Evolutionary conservation across 2,888 invertebrate species (phyloP).

Genomic region (Zootermopsis nevadensis): DNA sequence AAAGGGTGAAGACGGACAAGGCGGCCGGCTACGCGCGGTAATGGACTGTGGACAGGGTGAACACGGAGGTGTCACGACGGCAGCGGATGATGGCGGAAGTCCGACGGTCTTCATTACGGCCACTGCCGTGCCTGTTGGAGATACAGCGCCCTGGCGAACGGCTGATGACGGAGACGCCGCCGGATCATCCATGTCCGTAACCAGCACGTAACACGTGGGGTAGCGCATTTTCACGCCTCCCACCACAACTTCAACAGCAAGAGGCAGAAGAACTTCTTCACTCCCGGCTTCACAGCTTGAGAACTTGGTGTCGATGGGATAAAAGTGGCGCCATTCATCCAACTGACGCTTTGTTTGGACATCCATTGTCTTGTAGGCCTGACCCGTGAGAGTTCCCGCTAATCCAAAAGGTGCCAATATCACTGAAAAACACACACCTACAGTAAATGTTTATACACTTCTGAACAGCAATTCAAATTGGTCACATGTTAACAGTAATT

Average conservation of each 20-base stretch:
- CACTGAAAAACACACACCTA: slow-evolving; percentile 69
- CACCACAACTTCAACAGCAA: slow-evolving; percentile 75
- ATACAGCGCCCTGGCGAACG: slow-evolving; percentile 25
- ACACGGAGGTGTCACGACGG: slow-evolving; percentile 42
- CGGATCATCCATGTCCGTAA: slow-evolving; percentile 85
- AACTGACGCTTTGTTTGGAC: slow-evolving; percentile 81
- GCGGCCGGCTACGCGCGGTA: background rate
- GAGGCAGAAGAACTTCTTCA: slow-evolving; percentile 65
- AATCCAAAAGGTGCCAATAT: slow-evolving; percentile 96
- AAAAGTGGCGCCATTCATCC: slow-evolving; percentile 96
- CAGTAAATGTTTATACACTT: no score
- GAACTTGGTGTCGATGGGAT: slow-evolving; percentile 79
- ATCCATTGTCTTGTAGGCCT: slow-evolving; percentile 74
- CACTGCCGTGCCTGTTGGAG: slow-evolving; percentile 15
- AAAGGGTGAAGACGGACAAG: slow-evolving; percentile 51
- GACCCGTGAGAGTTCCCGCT: slow-evolving; percentile 91
- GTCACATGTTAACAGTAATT: no score
- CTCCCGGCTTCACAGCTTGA: slow-evolving; percentile 65
- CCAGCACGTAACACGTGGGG: slow-evolving; percentile 93
- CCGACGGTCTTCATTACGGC: background rate
- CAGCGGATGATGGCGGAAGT: background rate
- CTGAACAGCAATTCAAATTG: no score
- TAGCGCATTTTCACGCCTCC: slow-evolving; percentile 96
- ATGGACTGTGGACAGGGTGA: slow-evolving; percentile 46
- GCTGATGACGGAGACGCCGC: slow-evolving; percentile 52